Conservation (phyloP, 2,113 vertebrate genomes). For the Anguilla japonica region DNA sequence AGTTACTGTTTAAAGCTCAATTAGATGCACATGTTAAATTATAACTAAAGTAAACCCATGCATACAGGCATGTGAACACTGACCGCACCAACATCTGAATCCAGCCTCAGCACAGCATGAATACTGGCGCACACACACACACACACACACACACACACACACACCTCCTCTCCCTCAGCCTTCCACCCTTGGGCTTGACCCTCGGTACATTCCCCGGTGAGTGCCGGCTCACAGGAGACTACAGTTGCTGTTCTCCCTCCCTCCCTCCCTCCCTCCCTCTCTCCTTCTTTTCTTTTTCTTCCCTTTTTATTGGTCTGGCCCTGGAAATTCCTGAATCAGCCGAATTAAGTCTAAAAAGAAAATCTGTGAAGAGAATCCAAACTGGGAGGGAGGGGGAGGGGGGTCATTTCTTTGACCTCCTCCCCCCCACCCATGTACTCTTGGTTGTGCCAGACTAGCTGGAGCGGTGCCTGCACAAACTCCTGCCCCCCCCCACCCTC, state of each 20-base stretch:
- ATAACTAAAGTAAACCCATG: neutral
- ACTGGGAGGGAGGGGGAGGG: conserved; percentile 12
- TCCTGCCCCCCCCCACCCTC: conserved; percentile 34
- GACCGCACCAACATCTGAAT: neutral
- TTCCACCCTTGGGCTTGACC: conserved; percentile 11
- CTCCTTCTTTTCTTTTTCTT: neutral
- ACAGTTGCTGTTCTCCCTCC: conserved; percentile 15
- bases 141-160: neutral
- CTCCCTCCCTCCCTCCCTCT: neutral
- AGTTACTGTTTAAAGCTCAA: neutral
- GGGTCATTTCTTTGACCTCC: neutral
- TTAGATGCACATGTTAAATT: neutral
- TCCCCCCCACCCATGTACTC: neutral
- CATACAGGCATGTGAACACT: neutral
- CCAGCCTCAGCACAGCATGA: neutral
- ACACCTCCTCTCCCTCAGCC: conserved; percentile 14
- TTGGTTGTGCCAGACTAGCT: conserved; percentile 8
- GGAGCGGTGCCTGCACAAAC: conserved; percentile 24
- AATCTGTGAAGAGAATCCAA: conserved; percentile 9
- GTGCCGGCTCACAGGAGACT: neutral
- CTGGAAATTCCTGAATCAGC: conserved; percentile 25
- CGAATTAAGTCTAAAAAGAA: conserved; percentile 20
- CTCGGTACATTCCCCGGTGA: conserved; percentile 6
- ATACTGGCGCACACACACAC: neutral
- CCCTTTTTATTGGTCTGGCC: conserved; percentile 18